These are phyloP conservation scores for Chloropsis cyanopogon DNA, from an alignment of 2,113 vertebrate species.

Conservation along the genomic window DNA sequence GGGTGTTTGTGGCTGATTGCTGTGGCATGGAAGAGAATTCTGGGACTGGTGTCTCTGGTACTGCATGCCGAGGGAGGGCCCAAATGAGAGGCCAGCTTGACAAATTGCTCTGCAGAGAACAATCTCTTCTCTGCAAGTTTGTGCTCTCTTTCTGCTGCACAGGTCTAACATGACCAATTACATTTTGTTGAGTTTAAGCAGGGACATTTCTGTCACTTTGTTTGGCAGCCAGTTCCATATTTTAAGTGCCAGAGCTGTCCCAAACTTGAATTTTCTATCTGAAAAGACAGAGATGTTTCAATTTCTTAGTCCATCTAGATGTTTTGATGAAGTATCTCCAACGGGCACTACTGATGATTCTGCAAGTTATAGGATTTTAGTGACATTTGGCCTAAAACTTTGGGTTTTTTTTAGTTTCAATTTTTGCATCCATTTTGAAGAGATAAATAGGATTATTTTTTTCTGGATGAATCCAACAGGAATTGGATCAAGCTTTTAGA, in stretches of 20 bases:
- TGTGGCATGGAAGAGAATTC: neutral
- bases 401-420: neutral
- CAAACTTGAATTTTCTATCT: neutral
- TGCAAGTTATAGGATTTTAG: neutral
- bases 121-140: neutral
- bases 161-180: accelerated
- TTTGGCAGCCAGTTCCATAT: neutral
- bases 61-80: neutral
- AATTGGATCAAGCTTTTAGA: neutral
- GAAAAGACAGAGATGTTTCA: neutral
- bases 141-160: neutral
- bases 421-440: neutral
- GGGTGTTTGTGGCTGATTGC: neutral
- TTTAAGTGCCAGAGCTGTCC: neutral
- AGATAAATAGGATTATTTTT: neutral
- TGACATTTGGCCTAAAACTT: neutral
- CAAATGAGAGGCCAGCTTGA: neutral
- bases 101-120: neutral
- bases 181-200: neutral
- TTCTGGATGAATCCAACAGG: neutral
- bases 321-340: neutral
- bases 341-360: neutral
- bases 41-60: neutral
- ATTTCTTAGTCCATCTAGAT: neutral
- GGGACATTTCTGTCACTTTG: neutral